A percentile compares a stretch with the other conserved stretches of the same genome.
Evolutionary conservation across 2,888 invertebrate species (phyloP).

Genomic region (Agrotis segetum): DNA sequence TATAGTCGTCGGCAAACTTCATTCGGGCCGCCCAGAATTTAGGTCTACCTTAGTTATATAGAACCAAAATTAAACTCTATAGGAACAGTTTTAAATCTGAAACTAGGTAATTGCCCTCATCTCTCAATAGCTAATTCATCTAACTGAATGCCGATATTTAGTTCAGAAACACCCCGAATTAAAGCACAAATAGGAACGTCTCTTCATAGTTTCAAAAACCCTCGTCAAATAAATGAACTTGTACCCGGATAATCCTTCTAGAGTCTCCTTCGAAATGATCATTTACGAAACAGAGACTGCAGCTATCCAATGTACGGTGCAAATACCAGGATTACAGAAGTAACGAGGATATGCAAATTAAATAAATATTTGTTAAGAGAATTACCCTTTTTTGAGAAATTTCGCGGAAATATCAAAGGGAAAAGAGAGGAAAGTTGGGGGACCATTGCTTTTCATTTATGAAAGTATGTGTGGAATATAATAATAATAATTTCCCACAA

Average conservation of each 20-base stretch:
- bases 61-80: no score
- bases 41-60: no score
- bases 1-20: no score
- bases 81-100: background rate
- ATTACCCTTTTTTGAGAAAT: no score
- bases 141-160: background rate
- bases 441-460: no score
- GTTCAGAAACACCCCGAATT: background rate
- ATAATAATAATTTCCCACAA: no score
- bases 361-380: background rate
- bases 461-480: no score
- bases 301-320: constrained; percentile 33
- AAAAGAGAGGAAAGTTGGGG: no score
- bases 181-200: background rate
- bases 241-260: constrained; percentile 39
- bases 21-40: no score
- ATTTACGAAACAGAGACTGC: constrained; percentile 43
- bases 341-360: constrained; percentile 1
- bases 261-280: constrained; percentile 48
- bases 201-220: constrained; percentile 25
- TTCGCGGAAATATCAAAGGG: no score
- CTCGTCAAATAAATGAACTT: constrained; percentile 35
- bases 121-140: background rate
- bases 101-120: background rate
- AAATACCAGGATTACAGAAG: constrained; percentile 26